Evolutionary conservation across 2,888 invertebrate genomes (phyloP).

Genomic region (Melinopterus prodromus): DNA sequence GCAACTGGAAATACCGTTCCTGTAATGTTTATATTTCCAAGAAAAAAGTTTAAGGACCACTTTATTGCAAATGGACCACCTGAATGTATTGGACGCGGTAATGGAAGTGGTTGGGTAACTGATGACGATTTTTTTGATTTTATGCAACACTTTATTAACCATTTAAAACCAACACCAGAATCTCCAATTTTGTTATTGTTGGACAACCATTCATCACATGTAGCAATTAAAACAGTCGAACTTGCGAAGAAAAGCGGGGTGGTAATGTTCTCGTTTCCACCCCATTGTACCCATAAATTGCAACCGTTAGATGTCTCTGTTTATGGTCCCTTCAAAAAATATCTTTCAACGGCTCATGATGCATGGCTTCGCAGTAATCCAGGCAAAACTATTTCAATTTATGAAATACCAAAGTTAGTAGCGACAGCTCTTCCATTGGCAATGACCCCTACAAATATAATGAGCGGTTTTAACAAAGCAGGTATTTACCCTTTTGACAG

Average conservation of each 20-base stretch:
- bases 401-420: constrained; percentile 15
- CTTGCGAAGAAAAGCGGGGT: constrained; percentile 30
- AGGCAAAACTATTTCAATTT: constrained; percentile 19
- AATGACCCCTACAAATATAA: constrained; percentile 8
- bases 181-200: not conserved
- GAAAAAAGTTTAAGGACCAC: not conserved
- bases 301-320: constrained; percentile 38
- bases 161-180: not conserved
- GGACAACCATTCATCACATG: not conserved
- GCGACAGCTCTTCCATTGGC: constrained; percentile 16
- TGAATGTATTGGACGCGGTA: not conserved
- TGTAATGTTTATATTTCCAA: too few relatives aligned
- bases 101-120: not conserved
- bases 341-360: constrained; percentile 23
- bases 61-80: not conserved
- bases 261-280: constrained; percentile 37
- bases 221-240: not conserved
- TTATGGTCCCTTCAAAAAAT: constrained; percentile 38
- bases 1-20: not conserved
- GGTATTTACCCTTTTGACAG: constrained; percentile 20
- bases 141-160: not conserved
- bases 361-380: constrained; percentile 20
- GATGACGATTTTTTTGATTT: not conserved
- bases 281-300: constrained; percentile 39
- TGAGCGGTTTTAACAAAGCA: constrained; percentile 11